Conservation (phyloP, 1,140 invertebrate species). For the Agrypnia vestita region DNA sequence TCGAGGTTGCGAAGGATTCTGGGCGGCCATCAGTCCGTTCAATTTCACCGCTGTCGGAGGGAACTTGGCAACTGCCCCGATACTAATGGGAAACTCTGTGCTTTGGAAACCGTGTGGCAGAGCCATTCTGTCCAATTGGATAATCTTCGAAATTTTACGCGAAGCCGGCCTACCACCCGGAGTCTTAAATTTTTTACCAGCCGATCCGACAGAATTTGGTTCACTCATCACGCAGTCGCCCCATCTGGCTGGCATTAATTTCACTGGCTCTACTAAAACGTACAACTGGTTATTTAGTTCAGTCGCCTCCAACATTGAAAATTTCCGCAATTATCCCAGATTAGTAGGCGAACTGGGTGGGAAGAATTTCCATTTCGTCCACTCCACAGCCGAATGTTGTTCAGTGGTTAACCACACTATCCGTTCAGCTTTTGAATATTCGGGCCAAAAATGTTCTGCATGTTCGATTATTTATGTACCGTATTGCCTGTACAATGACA, state of each 20-base stretch:
- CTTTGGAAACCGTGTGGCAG: constrained; percentile 98
- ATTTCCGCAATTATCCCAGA: constrained; percentile 89
- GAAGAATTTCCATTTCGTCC: constrained; percentile 97
- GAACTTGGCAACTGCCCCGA: constrained; percentile 92
- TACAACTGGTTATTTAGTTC: constrained; percentile 91
- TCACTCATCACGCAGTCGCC: constrained; percentile 86
- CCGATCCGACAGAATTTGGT: constrained; percentile 92
- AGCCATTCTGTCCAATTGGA: constrained; percentile 94
- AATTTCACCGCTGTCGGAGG: constrained; percentile 99
- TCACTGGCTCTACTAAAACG: constrained; percentile 93
- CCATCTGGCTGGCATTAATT: constrained; percentile 92
- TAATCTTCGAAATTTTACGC: constrained; percentile 87
- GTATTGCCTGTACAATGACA: constrained; percentile 85
- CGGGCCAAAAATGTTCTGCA: constrained; percentile 96
- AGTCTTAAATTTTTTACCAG: constrained; percentile 95
- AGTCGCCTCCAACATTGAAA: constrained; percentile 87
- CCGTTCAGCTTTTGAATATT: constrained; percentile 90
- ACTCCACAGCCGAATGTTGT: constrained; percentile 86
- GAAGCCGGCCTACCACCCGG: constrained; percentile 91
- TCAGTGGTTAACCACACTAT: constrained; percentile 87
- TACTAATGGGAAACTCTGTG: constrained; percentile 93
- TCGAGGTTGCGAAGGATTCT: constrained; percentile 93
- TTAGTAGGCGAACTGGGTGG: constrained; percentile 95
- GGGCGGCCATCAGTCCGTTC: constrained; percentile 95
- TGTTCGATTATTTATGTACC: constrained; percentile 94